Percentiles rank a stretch among this genome's conserved stretches.
Conservation (phyloP, 2,113 vertebrate species). For the Acinonyx jubatus region DNA sequence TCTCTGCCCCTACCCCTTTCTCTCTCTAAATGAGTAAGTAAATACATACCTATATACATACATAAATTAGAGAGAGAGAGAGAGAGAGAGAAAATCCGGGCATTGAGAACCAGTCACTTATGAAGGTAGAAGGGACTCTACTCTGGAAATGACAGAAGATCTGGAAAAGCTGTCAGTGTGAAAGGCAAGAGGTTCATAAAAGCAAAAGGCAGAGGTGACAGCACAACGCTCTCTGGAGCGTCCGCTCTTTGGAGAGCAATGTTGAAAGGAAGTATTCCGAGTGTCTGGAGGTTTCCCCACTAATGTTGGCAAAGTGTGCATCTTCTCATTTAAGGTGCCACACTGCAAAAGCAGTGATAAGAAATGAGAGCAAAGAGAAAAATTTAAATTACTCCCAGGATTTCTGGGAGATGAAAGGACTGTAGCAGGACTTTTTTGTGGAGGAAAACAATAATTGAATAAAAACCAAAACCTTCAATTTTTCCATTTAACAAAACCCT, state of each 20-base stretch:
- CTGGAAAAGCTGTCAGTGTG: neutral
- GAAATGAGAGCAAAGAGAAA: slow-evolving; percentile 35
- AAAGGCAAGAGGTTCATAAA: neutral
- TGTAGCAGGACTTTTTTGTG: neutral
- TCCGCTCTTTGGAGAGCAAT: neutral
- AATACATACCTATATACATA: no score
- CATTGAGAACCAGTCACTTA: neutral
- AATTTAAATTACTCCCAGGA: slow-evolving; percentile 13
- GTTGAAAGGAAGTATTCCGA: neutral
- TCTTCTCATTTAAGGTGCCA: neutral
- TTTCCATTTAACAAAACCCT: neutral
- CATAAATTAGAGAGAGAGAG: no score
- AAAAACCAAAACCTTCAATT: neutral
- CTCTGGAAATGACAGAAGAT: neutral
- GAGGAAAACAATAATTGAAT: neutral
- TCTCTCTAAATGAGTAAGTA: no score
- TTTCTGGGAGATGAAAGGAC: slow-evolving; percentile 9
- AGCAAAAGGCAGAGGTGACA: neutral
- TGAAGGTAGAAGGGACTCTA: neutral
- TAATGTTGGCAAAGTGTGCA: neutral
- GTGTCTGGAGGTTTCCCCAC: neutral
- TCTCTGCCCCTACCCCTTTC: no score
- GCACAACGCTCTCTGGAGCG: neutral
- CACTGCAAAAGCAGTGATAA: neutral
- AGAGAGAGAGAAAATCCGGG: no score